Conservation (phyloP, 2,888 invertebrate species). For the Ornithoptera alexandrae region DNA sequence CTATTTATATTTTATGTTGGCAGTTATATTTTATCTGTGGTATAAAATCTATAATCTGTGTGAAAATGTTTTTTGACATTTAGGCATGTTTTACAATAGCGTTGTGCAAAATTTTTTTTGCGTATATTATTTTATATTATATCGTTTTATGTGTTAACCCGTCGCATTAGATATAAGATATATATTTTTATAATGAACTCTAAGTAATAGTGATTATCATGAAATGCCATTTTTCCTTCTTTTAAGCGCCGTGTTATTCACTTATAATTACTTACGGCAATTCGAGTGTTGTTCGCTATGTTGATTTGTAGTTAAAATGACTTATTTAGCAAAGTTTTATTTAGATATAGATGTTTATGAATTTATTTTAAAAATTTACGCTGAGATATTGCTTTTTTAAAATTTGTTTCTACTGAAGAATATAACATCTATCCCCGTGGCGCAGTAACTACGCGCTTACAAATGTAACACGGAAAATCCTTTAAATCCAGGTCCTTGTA, state of each 20-base stretch:
- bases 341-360: too few relatives aligned
- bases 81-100: not conserved
- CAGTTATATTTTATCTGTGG: not conserved
- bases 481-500: too few relatives aligned
- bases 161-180: not conserved
- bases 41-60: not conserved
- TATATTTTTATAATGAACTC: not conserved
- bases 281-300: constrained; percentile 34
- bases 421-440: too few relatives aligned
- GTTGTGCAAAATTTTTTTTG: not conserved
- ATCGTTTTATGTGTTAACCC: not conserved
- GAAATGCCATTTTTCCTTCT: constrained; percentile 63
- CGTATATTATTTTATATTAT: not conserved
- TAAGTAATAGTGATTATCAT: constrained; percentile 52
- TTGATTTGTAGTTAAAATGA: constrained; percentile 19
- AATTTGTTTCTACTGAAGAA: too few relatives aligned
- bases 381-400: not conserved
- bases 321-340: constrained; percentile 6
- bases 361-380: not conserved
- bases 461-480: too few relatives aligned
- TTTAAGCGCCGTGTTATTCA: constrained; percentile 60
- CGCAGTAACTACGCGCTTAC: too few relatives aligned
- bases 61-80: not conserved
- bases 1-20: constrained; percentile 2
- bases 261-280: constrained; percentile 39